Evolutionary conservation across 2,113 vertebrate genomes (phyloP).

Genomic region (Okapia johnstoni): DNA sequence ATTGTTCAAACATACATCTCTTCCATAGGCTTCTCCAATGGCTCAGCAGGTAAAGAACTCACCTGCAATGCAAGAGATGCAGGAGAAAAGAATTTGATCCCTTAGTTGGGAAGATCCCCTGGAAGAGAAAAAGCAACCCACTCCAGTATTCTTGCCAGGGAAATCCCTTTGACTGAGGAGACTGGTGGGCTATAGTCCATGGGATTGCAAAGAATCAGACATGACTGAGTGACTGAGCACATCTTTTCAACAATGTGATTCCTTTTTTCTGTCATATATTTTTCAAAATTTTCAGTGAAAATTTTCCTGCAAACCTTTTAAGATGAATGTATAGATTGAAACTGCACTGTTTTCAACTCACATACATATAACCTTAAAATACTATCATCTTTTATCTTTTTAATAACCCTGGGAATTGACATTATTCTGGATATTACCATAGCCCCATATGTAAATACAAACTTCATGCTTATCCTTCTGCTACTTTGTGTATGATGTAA

Average conservation of each 20-base stretch:
- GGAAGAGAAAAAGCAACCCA: neutral
- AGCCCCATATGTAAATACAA: neutral
- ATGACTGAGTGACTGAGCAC: neutral
- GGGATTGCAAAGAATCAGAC: neutral
- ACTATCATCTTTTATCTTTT: neutral
- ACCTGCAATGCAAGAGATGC: neutral
- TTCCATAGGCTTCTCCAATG: neutral
- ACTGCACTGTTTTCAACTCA: neutral
- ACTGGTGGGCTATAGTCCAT: neutral
- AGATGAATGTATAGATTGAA: neutral
- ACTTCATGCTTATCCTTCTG: neutral
- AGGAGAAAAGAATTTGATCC: neutral
- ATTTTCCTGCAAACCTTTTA: neutral
- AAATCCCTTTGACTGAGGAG: neutral
- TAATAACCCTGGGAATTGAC: neutral
- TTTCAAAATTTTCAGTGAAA: neutral
- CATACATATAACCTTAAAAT: neutral
- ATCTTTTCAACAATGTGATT: neutral
- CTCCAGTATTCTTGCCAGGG: neutral
- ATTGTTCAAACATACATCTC: neutral
- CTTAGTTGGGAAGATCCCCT: neutral
- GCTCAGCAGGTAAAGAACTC: neutral
- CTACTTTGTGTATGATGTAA: neutral
- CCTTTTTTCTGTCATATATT: neutral
- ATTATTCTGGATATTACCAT: neutral